Conservation (phyloP, 92 coral and sea anemone species). For the Heteractis magnifica region DNA sequence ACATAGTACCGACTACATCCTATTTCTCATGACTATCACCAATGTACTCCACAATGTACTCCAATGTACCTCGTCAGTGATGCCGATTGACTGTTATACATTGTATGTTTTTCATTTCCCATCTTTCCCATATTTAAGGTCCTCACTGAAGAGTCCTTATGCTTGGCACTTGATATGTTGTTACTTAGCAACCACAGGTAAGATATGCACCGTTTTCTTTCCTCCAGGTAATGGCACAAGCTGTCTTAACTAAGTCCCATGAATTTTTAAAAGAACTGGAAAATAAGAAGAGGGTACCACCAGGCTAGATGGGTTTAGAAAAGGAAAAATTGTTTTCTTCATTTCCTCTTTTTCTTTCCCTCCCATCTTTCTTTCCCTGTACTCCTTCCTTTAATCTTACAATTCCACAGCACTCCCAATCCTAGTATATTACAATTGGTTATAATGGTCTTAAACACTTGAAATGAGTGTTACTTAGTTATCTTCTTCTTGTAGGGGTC, state of each 20-base stretch:
- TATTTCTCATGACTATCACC: too few relatives aligned
- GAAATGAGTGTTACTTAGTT: background rate
- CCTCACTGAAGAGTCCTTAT: slow-evolving; percentile 32
- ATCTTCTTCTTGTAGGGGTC: slow-evolving; percentile 37
- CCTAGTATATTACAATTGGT: background rate
- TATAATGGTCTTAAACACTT: background rate
- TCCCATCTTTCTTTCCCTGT: background rate
- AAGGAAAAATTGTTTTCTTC: too few relatives aligned
- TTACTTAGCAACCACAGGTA: slow-evolving; percentile 47
- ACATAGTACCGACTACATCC: background rate
- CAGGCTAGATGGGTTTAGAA: too few relatives aligned
- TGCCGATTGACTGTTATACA: background rate
- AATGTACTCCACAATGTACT: too few relatives aligned
- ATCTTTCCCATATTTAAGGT: slow-evolving; percentile 1
- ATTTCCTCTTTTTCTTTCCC: background rate
- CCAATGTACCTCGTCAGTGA: too few relatives aligned
- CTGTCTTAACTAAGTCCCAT: too few relatives aligned
- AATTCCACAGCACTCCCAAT: background rate
- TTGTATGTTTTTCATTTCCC: background rate
- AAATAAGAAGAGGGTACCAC: too few relatives aligned
- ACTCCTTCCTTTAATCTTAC: background rate
- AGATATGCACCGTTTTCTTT: too few relatives aligned
- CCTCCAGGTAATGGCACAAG: too few relatives aligned
- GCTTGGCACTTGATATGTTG: slow-evolving; percentile 43
- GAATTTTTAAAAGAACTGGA: background rate